Conservation (phyloP, 2,797 vertebrate genomes). For the Hydrophis major region DNA sequence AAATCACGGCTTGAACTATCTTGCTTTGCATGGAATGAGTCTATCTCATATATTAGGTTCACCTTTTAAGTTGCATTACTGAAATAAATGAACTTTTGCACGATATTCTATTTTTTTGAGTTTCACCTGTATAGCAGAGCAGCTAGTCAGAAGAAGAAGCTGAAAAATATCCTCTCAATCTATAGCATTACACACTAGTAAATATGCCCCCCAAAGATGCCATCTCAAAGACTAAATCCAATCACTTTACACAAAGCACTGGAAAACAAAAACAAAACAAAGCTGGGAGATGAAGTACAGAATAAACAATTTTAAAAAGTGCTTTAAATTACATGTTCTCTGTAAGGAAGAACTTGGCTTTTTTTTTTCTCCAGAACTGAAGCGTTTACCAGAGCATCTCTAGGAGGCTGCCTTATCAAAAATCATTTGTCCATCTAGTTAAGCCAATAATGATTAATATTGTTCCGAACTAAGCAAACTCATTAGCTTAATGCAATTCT, state of each 20-base stretch:
- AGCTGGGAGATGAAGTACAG: not conserved
- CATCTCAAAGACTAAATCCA: not conserved
- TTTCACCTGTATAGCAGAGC: not conserved
- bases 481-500: no score
- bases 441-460: not conserved
- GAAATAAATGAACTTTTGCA: no score
- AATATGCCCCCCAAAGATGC: not conserved
- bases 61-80: no score
- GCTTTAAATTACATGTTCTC: not conserved
- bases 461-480: no score
- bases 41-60: no score
- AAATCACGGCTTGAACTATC: no score
- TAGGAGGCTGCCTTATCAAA: not conserved
- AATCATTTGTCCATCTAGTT: not conserved
- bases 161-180: not conserved
- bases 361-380: not conserved
- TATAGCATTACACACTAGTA: not conserved
- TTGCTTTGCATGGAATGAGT: no score
- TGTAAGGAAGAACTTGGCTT: not conserved
- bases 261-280: not conserved
- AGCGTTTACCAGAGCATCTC: not conserved
- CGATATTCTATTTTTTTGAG: no score
- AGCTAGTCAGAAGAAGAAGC: not conserved
- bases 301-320: not conserved
- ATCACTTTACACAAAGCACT: not conserved